Evolutionary conservation across 2,888 invertebrate genomes (phyloP).

Genomic region (Morpho deidamia): DNA sequence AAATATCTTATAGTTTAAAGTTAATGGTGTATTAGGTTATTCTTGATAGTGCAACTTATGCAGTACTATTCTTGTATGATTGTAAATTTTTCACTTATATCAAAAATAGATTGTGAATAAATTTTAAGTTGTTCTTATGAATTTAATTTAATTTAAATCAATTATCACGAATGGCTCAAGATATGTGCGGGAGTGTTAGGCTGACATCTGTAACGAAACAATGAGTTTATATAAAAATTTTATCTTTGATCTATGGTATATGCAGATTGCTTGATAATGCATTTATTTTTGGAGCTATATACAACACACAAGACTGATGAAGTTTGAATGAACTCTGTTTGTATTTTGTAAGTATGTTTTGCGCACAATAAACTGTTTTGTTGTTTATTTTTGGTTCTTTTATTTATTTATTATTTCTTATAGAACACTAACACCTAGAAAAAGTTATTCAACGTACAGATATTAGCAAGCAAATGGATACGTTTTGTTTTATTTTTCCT

Average conservation of each 20-base stretch:
- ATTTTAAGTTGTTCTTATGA: neutral
- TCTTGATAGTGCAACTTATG: too few species aligned
- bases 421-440: slow-evolving; percentile 15
- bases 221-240: slow-evolving; percentile 31
- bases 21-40: too few species aligned
- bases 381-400: slow-evolving; percentile 64
- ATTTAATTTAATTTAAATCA: neutral
- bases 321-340: slow-evolving; percentile 54
- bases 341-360: slow-evolving; percentile 72
- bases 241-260: slow-evolving; percentile 30
- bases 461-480: slow-evolving; percentile 62
- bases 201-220: slow-evolving; percentile 1
- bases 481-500: slow-evolving; percentile 13
- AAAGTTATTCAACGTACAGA: slow-evolving; percentile 22
- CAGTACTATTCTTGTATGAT: neutral
- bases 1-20: too few species aligned
- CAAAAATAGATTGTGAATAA: neutral
- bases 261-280: slow-evolving; percentile 58
- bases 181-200: slow-evolving; percentile 9
- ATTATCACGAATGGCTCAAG: slow-evolving; percentile 5
- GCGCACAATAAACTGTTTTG: slow-evolving; percentile 74
- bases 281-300: slow-evolving; percentile 70
- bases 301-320: slow-evolving; percentile 77
- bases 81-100: neutral
- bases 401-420: slow-evolving; percentile 25